Evolutionary conservation across 2,797 vertebrate species (phyloP).

Genomic region (Hoplostethus mediterraneus): DNA sequence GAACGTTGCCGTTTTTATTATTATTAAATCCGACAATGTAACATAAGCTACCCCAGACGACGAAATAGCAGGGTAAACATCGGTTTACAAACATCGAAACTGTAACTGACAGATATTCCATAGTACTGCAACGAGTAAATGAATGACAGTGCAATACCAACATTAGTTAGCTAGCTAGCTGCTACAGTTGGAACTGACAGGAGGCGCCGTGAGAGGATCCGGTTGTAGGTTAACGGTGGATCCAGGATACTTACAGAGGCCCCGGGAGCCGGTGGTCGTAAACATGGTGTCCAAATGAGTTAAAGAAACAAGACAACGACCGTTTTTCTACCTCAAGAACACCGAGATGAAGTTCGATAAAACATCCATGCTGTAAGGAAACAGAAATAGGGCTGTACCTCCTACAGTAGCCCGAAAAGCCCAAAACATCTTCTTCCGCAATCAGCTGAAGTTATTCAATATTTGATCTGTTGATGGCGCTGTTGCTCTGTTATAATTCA

Average conservation of each 20-base stretch:
- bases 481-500: conserved; percentile 24
- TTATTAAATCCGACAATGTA: neutral
- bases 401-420: conserved; percentile 46
- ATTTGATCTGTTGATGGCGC: conserved; percentile 32
- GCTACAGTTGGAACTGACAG: conserved; percentile 11
- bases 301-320: neutral
- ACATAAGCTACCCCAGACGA: neutral
- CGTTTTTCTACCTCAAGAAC: conserved; percentile 42
- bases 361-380: conserved; percentile 60
- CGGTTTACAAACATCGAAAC: neutral
- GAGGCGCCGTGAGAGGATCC: neutral
- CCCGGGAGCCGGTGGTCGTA: conserved; percentile 84
- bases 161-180: conserved; percentile 40
- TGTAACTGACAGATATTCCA: neutral
- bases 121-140: conserved; percentile 45
- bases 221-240: neutral
- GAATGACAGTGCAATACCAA: conserved; percentile 77
- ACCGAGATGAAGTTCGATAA: conserved; percentile 58
- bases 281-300: conserved; percentile 75
- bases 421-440: conserved; percentile 10
- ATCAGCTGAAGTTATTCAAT: neutral
- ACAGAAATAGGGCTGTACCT: neutral
- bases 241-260: conserved; percentile 82
- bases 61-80: fast-evolving
- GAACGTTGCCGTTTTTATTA: neutral